A percentile compares a stretch with the other conserved stretches of the same genome.
These are phyloP conservation scores for Drosophila guanche DNA, from an alignment of 1,140 invertebrate species.

Conservation along the genomic window DNA sequence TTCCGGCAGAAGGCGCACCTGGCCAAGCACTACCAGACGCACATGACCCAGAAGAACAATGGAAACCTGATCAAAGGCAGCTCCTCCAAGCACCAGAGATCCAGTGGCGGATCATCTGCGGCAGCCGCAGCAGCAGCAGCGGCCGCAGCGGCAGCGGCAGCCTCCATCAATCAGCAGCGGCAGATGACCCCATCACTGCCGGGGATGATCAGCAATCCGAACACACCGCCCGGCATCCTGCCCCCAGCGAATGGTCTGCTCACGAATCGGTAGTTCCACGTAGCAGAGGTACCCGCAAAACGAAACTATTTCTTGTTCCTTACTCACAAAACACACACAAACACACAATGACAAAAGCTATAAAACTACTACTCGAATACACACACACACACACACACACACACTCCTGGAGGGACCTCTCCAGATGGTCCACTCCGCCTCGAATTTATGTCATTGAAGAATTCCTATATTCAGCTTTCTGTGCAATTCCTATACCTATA, in stretches of 20 bases:
- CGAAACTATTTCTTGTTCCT: slow-evolving; percentile 79
- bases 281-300: slow-evolving; percentile 15
- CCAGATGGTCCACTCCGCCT: slow-evolving; percentile 20
- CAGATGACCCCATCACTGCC: slow-evolving; percentile 32
- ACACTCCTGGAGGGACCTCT: not conserved
- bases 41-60: slow-evolving; percentile 90
- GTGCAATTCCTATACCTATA: slow-evolving; percentile 71
- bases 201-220: slow-evolving; percentile 67
- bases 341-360: slow-evolving; percentile 34
- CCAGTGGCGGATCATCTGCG: slow-evolving; percentile 7
- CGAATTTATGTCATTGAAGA: slow-evolving; percentile 69
- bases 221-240: slow-evolving; percentile 59
- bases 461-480: slow-evolving; percentile 79
- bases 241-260: slow-evolving; percentile 78
- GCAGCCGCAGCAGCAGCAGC: slow-evolving; percentile 3
- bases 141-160: slow-evolving; percentile 18
- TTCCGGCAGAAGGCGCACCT: slow-evolving; percentile 98
- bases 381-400: slow-evolving; percentile 37
- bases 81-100: slow-evolving; percentile 66
- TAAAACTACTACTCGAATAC: slow-evolving; percentile 44
- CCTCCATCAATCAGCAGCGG: slow-evolving; percentile 51
- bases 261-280: slow-evolving; percentile 70
- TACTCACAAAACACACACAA: slow-evolving; percentile 58
- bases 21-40: slow-evolving; percentile 98
- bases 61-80: slow-evolving; percentile 75